phyloP scores from a whole-genome alignment of 1,140 invertebrate species.

The Panulirus ornatus region DNA sequence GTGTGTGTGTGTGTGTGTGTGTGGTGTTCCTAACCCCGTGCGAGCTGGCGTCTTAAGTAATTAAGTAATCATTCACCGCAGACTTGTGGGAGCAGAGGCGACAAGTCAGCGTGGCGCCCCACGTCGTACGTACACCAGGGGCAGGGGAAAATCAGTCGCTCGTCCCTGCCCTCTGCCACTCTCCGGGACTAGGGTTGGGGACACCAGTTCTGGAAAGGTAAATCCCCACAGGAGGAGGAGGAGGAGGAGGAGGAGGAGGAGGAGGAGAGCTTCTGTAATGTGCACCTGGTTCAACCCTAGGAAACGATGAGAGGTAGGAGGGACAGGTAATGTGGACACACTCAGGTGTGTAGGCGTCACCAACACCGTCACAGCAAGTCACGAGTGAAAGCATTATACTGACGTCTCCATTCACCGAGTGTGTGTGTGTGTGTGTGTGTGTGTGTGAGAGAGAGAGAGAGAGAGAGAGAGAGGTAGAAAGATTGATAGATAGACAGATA shows the following conservation, averaged over 20 bases:
- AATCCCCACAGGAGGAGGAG: slow-evolving; percentile 5
- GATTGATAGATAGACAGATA: no score
- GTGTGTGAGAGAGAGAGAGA: not conserved
- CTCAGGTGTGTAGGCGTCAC: not conserved
- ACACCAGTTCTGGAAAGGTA: no score
- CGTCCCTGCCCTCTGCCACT: no score
- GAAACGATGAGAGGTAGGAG: no score
- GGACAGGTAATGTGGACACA: not conserved
- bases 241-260: slow-evolving; percentile 11
- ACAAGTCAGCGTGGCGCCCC: no score
- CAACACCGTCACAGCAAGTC: not conserved
- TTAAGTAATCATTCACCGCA: no score
- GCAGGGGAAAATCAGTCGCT: no score
- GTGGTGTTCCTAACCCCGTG: not conserved
- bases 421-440: slow-evolving; percentile 7
- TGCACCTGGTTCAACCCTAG: no score
- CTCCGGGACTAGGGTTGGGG: no score
- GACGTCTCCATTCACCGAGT: not conserved
- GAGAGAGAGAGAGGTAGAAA: no score
- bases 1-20: slow-evolving; percentile 7
- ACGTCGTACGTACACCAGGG: no score
- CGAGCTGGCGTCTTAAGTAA: not conserved
- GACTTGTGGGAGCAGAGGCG: no score
- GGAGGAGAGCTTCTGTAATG: not conserved
- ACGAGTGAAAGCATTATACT: not conserved